A percentile compares a stretch with the other conserved stretches of the same genome.
Evolutionary conservation across 2,888 invertebrate species (phyloP).

Genomic region (Cataglyphis altisquamis): DNA sequence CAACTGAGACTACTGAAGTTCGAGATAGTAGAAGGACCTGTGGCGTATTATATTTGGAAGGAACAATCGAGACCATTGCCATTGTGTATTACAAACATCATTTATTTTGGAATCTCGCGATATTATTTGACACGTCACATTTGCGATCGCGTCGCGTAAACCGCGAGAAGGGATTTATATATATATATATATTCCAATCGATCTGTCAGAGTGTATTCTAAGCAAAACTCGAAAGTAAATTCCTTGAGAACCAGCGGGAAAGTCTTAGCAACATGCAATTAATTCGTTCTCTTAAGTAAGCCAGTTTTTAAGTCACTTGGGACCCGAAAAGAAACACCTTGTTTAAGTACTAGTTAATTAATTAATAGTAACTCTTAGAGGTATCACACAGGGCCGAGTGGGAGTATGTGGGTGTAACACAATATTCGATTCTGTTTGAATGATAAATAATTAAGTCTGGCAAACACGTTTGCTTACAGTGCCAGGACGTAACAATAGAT

Average conservation of each 20-base stretch:
- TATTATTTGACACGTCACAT: conserved; percentile 50
- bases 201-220: conserved; percentile 49
- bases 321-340: conserved; percentile 81
- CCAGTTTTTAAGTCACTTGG: conserved; percentile 81
- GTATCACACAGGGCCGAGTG: conserved; percentile 61
- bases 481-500: conserved; percentile 32
- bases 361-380: conserved; percentile 77
- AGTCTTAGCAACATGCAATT: conserved; percentile 52
- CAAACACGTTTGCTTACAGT: conserved; percentile 35
- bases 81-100: conserved; percentile 22
- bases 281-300: conserved; percentile 73
- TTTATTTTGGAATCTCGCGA: conserved; percentile 30
- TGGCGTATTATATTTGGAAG: conserved; percentile 8
- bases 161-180: not conserved
- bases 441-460: conserved; percentile 43
- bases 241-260: conserved; percentile 35
- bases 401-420: conserved; percentile 61
- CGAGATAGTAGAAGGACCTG: not conserved
- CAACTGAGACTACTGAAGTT: conserved; percentile 49
- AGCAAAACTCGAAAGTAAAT: conserved; percentile 56
- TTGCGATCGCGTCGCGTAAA: conserved; percentile 48
- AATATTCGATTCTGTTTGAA: conserved; percentile 44
- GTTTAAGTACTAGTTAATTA: conserved; percentile 82
- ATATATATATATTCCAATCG: conserved; percentile 20
- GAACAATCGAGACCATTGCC: conserved; percentile 9